Evolutionary conservation across 2,888 invertebrate genomes (phyloP), one percentile per base, ranked within the genome.

Genomic region (Leptarthrus brevirostris): DNA sequence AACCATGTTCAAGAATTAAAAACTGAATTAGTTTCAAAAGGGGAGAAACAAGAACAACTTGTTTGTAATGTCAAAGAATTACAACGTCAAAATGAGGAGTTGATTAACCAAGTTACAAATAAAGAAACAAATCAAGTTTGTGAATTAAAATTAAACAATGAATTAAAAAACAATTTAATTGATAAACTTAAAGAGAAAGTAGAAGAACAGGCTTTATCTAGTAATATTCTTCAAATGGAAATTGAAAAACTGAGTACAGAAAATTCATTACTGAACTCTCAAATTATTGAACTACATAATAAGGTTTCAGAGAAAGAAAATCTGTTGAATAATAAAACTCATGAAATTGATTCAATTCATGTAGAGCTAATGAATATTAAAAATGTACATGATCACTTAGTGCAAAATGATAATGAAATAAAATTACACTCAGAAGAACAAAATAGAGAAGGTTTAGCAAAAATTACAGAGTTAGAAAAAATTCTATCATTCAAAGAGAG

Each of bases 41-140:
- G 82, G 74, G 81, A 82, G 40, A 83, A 85, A 34, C 78, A 87
- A 34, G 83, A 83, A 76, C 83, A 83, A 56, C 80, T 84, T 75
- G 80, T 81, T 1, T 75, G 82, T 75, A 81, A 81, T 36, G 79
- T 83, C 40, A 81, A 83, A 69, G 81, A 83, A 76, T 78, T 82
- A 30, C 80, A 69, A 52, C 10, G 3, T 8, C 4, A 44, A 64
- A 64, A 64, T 22, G 20, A 6, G 8, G 47, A 22, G 24, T 64
- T 64, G 8, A 5, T n/a, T 44, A 40, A 24, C 1, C 22, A 44
- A 64, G 2, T 64, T 14, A n/a, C 3, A 18, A 49, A 49, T 49
- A 18, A 1, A 18, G 49, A 49, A 18, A 44, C 3, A 8, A 44
- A 44, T 44, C 5, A 30, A 30, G 8, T 30, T 30, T 6, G 30